Conservation (phyloP, 2,797 vertebrate species). For the Pseudochaenichthys georgianus region DNA sequence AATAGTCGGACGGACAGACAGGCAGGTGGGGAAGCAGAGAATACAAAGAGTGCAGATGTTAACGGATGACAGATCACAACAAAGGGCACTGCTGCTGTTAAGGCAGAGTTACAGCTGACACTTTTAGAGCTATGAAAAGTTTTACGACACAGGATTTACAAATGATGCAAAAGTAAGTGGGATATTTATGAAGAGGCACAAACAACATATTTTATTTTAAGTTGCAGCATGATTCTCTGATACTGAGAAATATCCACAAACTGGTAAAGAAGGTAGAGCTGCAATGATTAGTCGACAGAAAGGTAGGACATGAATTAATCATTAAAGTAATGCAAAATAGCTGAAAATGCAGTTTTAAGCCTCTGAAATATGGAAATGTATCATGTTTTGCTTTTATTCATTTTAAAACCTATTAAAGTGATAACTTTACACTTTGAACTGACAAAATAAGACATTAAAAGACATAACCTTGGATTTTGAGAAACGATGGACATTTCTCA, state of each 20-base stretch:
- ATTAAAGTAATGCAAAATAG: too few species aligned
- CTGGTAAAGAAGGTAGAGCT: neutral
- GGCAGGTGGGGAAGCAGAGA: constrained; percentile 8
- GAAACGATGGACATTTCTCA: too few species aligned
- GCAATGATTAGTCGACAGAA: too few species aligned
- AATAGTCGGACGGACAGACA: neutral
- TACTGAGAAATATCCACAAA: neutral
- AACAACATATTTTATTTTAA: neutral
- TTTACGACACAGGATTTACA: neutral
- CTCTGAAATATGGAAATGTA: too few species aligned
- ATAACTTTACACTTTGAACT: too few species aligned
- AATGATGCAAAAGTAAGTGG: neutral
- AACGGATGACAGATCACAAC: constrained; percentile 22
- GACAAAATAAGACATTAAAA: too few species aligned
- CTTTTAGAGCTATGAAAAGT: constrained; percentile 5
- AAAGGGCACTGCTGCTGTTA: neutral
- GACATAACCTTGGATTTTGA: too few species aligned
- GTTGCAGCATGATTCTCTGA: neutral
- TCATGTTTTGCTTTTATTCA: too few species aligned
- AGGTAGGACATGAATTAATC: too few species aligned
- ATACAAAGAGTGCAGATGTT: constrained; percentile 9
- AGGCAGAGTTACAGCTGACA: neutral
- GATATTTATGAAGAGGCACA: neutral
- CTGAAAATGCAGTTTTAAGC: too few species aligned
- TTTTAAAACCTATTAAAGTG: too few species aligned